phyloP scores from a whole-genome alignment of 2,797 vertebrate genomes.

The Crenichthys baileyi region DNA sequence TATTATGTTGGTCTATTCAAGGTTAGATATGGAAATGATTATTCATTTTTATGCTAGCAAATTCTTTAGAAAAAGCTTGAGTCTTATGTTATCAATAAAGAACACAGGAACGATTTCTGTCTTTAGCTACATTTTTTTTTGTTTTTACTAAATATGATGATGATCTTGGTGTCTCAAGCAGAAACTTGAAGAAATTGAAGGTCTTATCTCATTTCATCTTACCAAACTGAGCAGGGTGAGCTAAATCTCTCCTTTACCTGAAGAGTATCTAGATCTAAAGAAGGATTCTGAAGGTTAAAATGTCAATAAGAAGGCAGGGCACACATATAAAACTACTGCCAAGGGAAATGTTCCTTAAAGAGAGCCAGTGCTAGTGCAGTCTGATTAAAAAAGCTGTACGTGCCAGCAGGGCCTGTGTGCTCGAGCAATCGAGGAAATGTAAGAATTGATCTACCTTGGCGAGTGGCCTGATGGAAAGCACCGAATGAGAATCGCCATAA shows the following conservation, averaged over 20 bases:
- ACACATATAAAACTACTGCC: slow-evolving; percentile 18
- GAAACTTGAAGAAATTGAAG: slow-evolving; percentile 20
- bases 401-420: slow-evolving; percentile 45
- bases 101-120: not conserved
- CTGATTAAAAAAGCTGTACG: slow-evolving; percentile 48
- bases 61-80: slow-evolving; percentile 16
- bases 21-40: not conserved
- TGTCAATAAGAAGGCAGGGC: slow-evolving; percentile 50
- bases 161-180: slow-evolving; percentile 16
- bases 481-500: slow-evolving; percentile 50
- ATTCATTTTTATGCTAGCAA: slow-evolving; percentile 3
- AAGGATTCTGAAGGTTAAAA: slow-evolving; percentile 31
- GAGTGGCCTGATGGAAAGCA: slow-evolving; percentile 47
- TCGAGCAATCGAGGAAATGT: slow-evolving; percentile 62
- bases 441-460: slow-evolving; percentile 62
- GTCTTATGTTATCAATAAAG: slow-evolving; percentile 27
- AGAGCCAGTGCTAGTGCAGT: slow-evolving; percentile 45
- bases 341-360: slow-evolving; percentile 45
- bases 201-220: slow-evolving; percentile 8
- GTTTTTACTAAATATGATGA: slow-evolving; percentile 7
- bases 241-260: slow-evolving; percentile 16
- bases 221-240: slow-evolving; percentile 19
- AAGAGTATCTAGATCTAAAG: slow-evolving; percentile 19
- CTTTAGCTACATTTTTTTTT: not conserved
- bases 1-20: no score